Percentiles rank a stretch among this genome's conserved stretches.
phyloP scores from a whole-genome alignment of 2,113 vertebrate genomes.

The Poeciliopsis occidentalis region DNA sequence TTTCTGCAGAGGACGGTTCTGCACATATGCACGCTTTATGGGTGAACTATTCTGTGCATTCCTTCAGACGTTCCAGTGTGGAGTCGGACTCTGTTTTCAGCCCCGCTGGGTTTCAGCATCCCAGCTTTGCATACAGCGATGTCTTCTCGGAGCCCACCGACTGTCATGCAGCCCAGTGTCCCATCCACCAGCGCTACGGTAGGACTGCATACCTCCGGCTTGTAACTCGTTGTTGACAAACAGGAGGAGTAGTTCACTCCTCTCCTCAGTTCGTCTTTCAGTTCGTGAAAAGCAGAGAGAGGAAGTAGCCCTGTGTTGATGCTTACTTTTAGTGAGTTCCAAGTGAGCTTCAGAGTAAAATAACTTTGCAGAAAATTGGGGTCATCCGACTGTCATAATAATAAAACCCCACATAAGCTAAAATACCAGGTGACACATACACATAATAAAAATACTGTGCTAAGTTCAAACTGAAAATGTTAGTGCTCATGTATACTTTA shows the following conservation, averaged over 20 bases:
- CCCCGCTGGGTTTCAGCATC: conserved; percentile 27
- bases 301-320: conserved; percentile 64
- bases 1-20: not conserved
- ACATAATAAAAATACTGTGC: too few relatives aligned
- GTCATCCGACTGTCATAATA: not conserved
- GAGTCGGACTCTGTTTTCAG: conserved; percentile 40
- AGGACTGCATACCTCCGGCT: conserved; percentile 11
- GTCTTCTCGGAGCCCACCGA: conserved; percentile 63
- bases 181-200: conserved; percentile 75
- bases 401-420: too few relatives aligned
- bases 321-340: conserved; percentile 19
- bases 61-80: conserved; percentile 53
- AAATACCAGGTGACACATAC: too few relatives aligned
- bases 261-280: conserved; percentile 36
- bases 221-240: not conserved
- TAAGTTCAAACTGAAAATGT: too few relatives aligned
- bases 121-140: conserved; percentile 8
- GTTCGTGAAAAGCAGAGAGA: conserved; percentile 43
- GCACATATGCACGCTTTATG: not conserved
- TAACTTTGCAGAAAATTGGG: not conserved
- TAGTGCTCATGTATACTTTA: too few relatives aligned
- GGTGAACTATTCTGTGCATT: not conserved
- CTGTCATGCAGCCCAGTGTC: conserved; percentile 71
- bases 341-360: not conserved
- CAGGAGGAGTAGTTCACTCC: not conserved